These are phyloP conservation scores for Melipona bicolor DNA, from an alignment of 2,888 invertebrate species.

Conservation along the genomic window DNA sequence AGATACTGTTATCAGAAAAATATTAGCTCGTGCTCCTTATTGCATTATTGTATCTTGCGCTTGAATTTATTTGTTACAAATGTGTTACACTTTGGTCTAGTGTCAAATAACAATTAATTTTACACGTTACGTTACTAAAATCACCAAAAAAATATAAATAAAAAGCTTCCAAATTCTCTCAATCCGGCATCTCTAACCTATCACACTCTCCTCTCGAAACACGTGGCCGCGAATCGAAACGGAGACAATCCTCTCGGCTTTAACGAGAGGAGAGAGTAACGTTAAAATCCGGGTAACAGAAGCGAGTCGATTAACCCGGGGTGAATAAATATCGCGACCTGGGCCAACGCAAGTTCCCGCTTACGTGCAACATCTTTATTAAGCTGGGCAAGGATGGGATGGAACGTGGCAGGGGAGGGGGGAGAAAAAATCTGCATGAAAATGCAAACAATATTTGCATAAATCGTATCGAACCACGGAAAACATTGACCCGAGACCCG, in stretches of 20 bases:
- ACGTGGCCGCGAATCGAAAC: not conserved
- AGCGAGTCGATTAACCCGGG: conserved; percentile 30
- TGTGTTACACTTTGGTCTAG: too few relatives aligned
- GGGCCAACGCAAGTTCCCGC: conserved; percentile 3
- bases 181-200: not conserved
- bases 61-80: too few relatives aligned
- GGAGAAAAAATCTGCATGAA: conserved; percentile 34
- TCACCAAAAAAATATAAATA: not conserved
- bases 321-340: conserved; percentile 36
- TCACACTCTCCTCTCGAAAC: not conserved
- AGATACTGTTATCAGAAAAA: too few relatives aligned
- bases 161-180: not conserved
- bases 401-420: not conserved
- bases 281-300: conserved; percentile 34
- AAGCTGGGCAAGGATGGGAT: not conserved
- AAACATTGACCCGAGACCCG: conserved; percentile 36
- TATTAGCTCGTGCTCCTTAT: too few relatives aligned
- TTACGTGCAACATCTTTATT: conserved; percentile 32
- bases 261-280: conserved; percentile 27
- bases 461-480: conserved; percentile 24
- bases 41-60: too few relatives aligned
- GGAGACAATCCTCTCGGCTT: conserved; percentile 11
- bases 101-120: too few relatives aligned
- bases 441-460: conserved; percentile 54
- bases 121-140: too few relatives aligned